Evolutionary conservation across 1,140 invertebrate genomes (phyloP).

Genomic region (Leptinotarsa undecemlineata): DNA sequence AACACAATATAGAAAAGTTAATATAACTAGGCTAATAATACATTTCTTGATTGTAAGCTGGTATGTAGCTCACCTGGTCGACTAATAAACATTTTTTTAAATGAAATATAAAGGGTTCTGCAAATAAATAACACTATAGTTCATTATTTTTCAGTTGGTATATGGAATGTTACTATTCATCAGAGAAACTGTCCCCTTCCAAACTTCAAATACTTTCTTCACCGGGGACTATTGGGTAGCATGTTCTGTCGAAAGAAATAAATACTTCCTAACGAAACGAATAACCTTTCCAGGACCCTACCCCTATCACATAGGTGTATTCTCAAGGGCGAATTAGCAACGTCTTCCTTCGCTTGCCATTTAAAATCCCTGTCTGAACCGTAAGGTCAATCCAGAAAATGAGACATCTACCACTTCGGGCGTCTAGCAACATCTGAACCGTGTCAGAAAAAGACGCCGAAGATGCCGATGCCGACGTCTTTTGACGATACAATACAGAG

Average conservation of each 20-base stretch:
- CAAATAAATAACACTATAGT: no score
- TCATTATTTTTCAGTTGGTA: no score
- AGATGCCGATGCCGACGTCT: background rate
- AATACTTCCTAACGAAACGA: background rate
- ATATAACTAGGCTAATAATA: no score
- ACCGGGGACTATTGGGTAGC: background rate
- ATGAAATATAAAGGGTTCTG: no score
- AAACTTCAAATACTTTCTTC: no score
- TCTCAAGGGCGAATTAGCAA: background rate
- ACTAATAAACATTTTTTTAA: no score
- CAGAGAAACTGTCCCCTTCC: no score
- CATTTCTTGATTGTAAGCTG: no score
- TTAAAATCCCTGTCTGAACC: background rate
- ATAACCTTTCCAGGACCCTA: conserved; percentile 4
- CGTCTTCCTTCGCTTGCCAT: background rate
- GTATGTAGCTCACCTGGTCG: no score
- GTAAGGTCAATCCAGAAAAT: background rate
- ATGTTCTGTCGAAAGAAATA: background rate
- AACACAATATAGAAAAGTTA: no score
- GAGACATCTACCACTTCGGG: background rate
- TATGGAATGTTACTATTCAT: no score
- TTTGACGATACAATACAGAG: background rate
- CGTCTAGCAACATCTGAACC: background rate
- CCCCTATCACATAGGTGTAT: background rate
- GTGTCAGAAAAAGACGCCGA: conserved; percentile 2